Conservation (phyloP, 2,888 invertebrate genomes). For the Stegophylla sp. region DNA sequence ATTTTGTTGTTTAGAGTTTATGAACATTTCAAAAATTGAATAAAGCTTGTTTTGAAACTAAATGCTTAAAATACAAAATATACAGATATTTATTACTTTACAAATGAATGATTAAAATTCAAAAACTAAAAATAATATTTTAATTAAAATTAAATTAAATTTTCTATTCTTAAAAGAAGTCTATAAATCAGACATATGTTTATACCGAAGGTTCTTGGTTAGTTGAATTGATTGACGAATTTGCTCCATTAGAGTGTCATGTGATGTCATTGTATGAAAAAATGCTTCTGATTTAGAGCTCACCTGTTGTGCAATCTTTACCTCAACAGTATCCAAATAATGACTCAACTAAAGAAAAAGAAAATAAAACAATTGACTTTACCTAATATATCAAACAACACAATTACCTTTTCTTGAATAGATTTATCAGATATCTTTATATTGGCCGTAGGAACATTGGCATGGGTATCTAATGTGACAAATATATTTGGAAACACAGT, state of each 20-base stretch:
- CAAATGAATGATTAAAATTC: neutral
- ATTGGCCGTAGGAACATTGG: conserved; percentile 50
- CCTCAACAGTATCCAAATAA: conserved; percentile 93
- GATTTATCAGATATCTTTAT: conserved; percentile 66
- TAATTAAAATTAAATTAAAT: neutral
- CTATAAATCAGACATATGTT: neutral
- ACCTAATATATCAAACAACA: conserved; percentile 8
- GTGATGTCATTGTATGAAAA: conserved; percentile 97
- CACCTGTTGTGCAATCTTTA: conserved; percentile 89
- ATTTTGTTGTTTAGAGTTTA: too few relatives aligned
- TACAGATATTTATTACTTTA: too few relatives aligned
- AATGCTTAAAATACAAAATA: too few relatives aligned
- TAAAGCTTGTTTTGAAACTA: too few relatives aligned
- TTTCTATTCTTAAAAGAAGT: neutral
- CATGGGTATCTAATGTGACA: conserved; percentile 29
- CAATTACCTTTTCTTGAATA: conserved; percentile 79
- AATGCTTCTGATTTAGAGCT: conserved; percentile 95
- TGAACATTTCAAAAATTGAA: too few relatives aligned
- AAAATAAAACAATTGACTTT: conserved; percentile 1
- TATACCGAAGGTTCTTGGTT: conserved; percentile 73
- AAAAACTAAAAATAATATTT: neutral
- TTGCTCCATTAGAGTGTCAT: conserved; percentile 95
- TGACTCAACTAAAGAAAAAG: conserved; percentile 74
- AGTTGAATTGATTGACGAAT: conserved; percentile 83
- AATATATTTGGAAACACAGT: conserved; percentile 79